A percentile compares a stretch with the other conserved stretches of the same genome.
These are phyloP conservation scores for Trididemnum clinides DNA, from an alignment of 23 tunicate species.

Conservation along the genomic window DNA sequence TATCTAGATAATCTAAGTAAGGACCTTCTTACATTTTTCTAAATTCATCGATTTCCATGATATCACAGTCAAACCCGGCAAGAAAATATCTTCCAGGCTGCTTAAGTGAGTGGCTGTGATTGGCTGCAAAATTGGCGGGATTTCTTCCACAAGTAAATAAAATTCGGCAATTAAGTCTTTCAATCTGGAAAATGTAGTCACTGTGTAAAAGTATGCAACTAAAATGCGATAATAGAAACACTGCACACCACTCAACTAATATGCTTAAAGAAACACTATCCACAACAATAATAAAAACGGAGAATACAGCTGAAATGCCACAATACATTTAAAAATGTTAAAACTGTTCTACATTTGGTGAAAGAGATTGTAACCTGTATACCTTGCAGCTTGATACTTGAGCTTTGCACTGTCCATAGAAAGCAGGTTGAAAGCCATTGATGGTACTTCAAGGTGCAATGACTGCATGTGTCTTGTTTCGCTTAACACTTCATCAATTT, in stretches of 20 bases:
- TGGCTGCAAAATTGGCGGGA: conserved; percentile 61
- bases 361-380: no score
- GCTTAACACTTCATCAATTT: conserved; percentile 67
- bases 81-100: conserved; percentile 71
- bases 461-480: conserved; percentile 75
- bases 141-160: conserved; percentile 44
- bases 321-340: no score
- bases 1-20: no score
- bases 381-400: conserved; percentile 62
- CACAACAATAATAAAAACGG: no score
- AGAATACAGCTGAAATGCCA: no score
- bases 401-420: conserved; percentile 52
- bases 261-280: no score
- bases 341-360: no score
- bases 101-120: conserved; percentile 60
- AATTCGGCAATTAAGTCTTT: conserved; percentile 54
- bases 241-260: no score
- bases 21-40: conserved; percentile 73
- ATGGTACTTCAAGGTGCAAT: conserved; percentile 66
- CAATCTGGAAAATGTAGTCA: conserved; percentile 43
- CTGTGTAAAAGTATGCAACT: no score
- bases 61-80: conserved; percentile 75
- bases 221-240: no score
- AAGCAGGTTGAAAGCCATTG: conserved; percentile 54
- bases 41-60: conserved; percentile 83